Evolutionary conservation across 2,888 invertebrate genomes (phyloP).

Genomic region (Harpagoxenus sublaevis): DNA sequence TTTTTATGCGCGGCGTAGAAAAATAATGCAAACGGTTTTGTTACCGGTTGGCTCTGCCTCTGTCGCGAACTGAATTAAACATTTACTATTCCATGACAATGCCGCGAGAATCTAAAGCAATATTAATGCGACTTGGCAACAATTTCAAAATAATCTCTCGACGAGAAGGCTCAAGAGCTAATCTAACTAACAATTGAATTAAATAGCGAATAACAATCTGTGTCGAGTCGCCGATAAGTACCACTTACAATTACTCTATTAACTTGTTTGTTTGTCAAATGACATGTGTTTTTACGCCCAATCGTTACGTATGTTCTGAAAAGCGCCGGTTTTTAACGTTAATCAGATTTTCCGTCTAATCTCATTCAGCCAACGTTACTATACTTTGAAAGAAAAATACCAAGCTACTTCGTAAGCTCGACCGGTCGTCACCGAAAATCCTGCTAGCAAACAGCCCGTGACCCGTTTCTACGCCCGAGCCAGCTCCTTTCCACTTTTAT

Average conservation of each 20-base stretch:
- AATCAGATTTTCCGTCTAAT: constrained; percentile 37
- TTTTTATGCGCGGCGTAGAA: not conserved
- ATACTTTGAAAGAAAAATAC: constrained; percentile 46
- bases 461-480: constrained; percentile 57
- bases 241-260: not conserved
- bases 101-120: not conserved
- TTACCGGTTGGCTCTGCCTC: not conserved
- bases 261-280: not conserved
- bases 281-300: not conserved
- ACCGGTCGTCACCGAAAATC: constrained; percentile 64
- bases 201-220: not conserved
- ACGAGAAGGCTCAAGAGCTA: not conserved
- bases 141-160: constrained; percentile 9
- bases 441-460: constrained; percentile 62
- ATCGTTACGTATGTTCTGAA: not conserved
- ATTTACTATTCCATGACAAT: not conserved
- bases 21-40: not conserved
- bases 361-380: constrained; percentile 24
- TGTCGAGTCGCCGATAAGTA: not conserved
- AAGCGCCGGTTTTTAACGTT: constrained; percentile 25
- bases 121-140: not conserved
- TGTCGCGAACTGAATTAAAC: not conserved
- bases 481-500: constrained; percentile 44
- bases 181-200: not conserved
- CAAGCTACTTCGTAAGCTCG: constrained; percentile 37